A percentile compares a stretch with the other conserved stretches of the same genome.
Conservation (phyloP, 1,140 invertebrate species). For the Pachypsylla venusta region DNA sequence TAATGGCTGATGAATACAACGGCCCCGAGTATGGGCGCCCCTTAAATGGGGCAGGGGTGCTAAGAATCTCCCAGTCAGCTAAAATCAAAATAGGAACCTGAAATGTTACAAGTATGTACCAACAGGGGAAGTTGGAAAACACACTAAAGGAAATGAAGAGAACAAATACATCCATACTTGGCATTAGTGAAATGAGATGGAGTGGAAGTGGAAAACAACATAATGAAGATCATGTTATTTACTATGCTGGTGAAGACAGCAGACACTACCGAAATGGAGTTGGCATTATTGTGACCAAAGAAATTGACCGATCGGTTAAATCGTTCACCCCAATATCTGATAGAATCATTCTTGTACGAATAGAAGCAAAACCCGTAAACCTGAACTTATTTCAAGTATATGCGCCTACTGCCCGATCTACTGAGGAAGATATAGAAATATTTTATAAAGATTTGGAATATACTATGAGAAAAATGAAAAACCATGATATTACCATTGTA, state of each 20-base stretch:
- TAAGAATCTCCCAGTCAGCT: constrained; percentile 17
- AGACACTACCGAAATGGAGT: constrained; percentile 12
- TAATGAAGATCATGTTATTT: constrained; percentile 12
- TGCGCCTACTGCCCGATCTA: neutral
- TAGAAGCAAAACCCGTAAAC: neutral
- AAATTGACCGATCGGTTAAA: neutral
- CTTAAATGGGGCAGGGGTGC: constrained; percentile 18
- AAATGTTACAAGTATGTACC: constrained; percentile 16
- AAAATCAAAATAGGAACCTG: constrained; percentile 15
- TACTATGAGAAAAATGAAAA: constrained; percentile 12
- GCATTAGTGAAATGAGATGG: constrained; percentile 4
- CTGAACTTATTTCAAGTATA: constrained; percentile 1
- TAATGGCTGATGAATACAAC: constrained; percentile 11
- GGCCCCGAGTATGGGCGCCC: constrained; percentile 19
- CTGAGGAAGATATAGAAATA: neutral
- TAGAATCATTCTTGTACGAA: neutral
- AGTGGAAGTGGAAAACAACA: neutral
- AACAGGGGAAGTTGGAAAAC: constrained; percentile 10
- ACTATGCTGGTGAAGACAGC: constrained; percentile 15
- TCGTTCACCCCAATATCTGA: neutral
- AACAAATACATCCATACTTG: neutral
- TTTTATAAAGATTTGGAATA: neutral
- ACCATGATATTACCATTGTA: constrained; percentile 20
- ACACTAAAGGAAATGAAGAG: constrained; percentile 9
- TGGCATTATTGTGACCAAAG: constrained; percentile 1